These are phyloP conservation scores for Thymallus thymallus DNA, from an alignment of 2,113 vertebrate species.

Conservation along the genomic window DNA sequence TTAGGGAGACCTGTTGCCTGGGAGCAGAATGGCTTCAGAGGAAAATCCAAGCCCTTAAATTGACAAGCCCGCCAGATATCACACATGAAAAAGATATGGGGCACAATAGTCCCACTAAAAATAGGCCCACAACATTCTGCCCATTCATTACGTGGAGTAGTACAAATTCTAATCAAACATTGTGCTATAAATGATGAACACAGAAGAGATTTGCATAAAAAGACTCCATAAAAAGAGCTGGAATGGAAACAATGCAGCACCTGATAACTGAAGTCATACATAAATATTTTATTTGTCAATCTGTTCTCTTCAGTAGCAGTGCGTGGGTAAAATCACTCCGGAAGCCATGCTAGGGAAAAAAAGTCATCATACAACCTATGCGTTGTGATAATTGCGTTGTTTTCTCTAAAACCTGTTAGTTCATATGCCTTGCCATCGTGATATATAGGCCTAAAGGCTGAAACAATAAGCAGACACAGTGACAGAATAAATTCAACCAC, in stretches of 20 bases:
- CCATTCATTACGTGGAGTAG: constrained; percentile 35
- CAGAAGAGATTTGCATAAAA: constrained; percentile 26
- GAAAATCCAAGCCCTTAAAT: constrained; percentile 44
- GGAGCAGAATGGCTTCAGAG: constrained; percentile 39
- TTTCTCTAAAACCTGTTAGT: too few species aligned
- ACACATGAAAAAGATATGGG: too few species aligned
- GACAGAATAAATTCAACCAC: too few species aligned
- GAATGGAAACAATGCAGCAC: constrained; percentile 26
- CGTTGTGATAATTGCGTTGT: too few species aligned
- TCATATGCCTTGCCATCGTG: too few species aligned
- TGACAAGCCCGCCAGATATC: constrained; percentile 37
- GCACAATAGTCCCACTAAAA: constrained; percentile 44
- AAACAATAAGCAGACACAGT: too few species aligned
- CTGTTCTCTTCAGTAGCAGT: not conserved
- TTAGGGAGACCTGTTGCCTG: constrained; percentile 59
- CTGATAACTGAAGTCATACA: constrained; percentile 18
- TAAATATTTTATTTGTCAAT: not conserved
- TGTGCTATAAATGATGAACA: constrained; percentile 46
- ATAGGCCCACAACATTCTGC: constrained; percentile 18
- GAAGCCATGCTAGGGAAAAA: too few species aligned
- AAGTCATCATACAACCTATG: too few species aligned
- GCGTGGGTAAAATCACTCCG: too few species aligned
- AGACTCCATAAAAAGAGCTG: constrained; percentile 26
- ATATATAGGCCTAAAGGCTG: too few species aligned
- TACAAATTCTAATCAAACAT: constrained; percentile 34